Conservation (phyloP, 2,113 vertebrate genomes). For the Cyanoramphus novaezelandiae region DNA sequence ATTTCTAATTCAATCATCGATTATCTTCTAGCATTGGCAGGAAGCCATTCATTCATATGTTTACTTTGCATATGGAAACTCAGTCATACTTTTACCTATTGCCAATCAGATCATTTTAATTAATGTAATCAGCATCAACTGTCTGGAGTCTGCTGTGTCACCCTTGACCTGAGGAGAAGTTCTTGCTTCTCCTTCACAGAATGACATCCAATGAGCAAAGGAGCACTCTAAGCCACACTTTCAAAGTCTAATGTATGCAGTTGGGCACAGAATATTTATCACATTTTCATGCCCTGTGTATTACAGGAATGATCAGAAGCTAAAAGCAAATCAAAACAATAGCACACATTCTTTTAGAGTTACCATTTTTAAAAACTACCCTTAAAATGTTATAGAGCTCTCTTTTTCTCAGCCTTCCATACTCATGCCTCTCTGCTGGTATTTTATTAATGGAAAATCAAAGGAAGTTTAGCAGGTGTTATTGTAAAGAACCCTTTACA, state of each 20-base stretch:
- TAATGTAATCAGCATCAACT: background rate
- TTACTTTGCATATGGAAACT: background rate
- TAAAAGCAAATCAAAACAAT: background rate
- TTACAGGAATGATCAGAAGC: background rate
- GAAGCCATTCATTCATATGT: background rate
- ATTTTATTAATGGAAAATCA: background rate
- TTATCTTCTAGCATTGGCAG: background rate
- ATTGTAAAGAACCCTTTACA: background rate
- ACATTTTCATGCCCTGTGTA: background rate
- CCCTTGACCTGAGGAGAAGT: accelerated
- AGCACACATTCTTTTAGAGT: background rate
- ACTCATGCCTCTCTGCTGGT: accelerated
- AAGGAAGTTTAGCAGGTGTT: background rate
- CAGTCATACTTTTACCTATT: background rate
- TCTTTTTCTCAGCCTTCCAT: background rate
- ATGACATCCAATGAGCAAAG: background rate
- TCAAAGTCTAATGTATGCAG: background rate
- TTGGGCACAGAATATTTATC: background rate
- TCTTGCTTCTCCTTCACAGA: background rate
- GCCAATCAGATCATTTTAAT: background rate
- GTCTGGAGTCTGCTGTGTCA: background rate
- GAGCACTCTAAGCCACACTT: background rate
- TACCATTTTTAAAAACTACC: background rate
- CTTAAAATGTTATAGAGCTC: background rate
- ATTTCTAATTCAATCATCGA: background rate